Evolutionary conservation across 2,888 invertebrate genomes (phyloP).

Genomic region (Tricholauxania praeusta): DNA sequence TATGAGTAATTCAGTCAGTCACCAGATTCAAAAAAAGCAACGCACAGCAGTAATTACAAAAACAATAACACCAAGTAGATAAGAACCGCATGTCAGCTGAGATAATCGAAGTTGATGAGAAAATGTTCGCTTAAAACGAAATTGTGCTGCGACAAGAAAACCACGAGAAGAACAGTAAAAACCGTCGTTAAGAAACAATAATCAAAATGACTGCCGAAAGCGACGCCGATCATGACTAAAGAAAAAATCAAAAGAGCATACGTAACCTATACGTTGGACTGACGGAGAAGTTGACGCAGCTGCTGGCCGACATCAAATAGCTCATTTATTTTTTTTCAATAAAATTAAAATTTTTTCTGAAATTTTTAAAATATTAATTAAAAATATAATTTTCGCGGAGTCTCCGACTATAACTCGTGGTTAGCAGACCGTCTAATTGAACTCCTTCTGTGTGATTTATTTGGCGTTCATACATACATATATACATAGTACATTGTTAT

Average conservation of each 20-base stretch:
- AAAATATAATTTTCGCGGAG: no score
- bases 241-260: background rate
- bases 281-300: no score
- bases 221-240: background rate
- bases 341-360: no score
- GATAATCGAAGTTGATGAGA: constrained; percentile 20
- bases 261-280: no score
- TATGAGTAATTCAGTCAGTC: constrained; percentile 9
- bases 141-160: background rate
- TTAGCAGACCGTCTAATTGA: background rate
- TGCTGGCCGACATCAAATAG: no score
- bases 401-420: constrained; percentile 1
- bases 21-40: constrained; percentile 1
- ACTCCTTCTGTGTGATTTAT: no score
- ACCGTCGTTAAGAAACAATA: background rate
- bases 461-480: no score
- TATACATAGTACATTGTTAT: no score
- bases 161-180: background rate
- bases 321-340: no score
- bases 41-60: background rate
- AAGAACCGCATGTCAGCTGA: no score
- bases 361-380: no score
- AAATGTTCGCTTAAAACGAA: constrained; percentile 16
- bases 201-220: constrained; percentile 15
- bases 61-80: background rate